phyloP scores from a whole-genome alignment of 2,888 invertebrate species.

The Dioctria linearis region DNA sequence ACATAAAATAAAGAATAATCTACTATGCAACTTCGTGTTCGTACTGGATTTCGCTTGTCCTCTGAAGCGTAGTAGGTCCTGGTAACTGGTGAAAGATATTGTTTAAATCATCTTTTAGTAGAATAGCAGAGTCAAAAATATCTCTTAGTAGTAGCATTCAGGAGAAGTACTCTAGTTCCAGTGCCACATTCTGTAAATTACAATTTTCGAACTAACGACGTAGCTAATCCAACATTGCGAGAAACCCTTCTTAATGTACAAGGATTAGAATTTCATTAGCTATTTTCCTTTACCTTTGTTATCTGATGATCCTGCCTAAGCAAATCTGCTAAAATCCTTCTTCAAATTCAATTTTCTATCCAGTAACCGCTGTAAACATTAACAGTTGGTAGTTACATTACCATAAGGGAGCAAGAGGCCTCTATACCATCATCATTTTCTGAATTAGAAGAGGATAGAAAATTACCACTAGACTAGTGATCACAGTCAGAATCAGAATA shows the following conservation, averaged over 20 bases:
- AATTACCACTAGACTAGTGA: conserved; percentile 4
- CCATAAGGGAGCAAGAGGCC: conserved; percentile 27
- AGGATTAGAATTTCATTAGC: conserved; percentile 46
- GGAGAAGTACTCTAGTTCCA: too few relatives aligned
- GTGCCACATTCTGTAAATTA: too few relatives aligned
- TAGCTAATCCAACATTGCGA: conserved; percentile 21
- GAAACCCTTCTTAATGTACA: conserved; percentile 24
- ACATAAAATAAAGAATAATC: too few relatives aligned
- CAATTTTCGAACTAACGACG: background rate
- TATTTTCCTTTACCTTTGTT: conserved; percentile 34
- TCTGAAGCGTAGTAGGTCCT: too few relatives aligned
- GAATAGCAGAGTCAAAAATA: too few relatives aligned
- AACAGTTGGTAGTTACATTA: conserved; percentile 39
- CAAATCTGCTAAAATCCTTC: conserved; percentile 45
- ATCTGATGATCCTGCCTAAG: conserved; percentile 50
- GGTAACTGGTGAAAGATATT: too few relatives aligned
- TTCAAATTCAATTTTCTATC: conserved; percentile 47
- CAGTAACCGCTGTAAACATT: conserved; percentile 39
- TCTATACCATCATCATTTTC: background rate
- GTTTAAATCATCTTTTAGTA: too few relatives aligned
- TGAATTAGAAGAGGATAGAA: background rate
- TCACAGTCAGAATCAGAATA: too few relatives aligned
- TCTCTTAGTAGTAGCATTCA: too few relatives aligned
- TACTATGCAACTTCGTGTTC: too few relatives aligned
- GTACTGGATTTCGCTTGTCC: too few relatives aligned